Evolutionary conservation across 2,888 invertebrate species (phyloP), one percentile per base, ranked within the genome.

Genomic region (Tholera decimalis): DNA sequence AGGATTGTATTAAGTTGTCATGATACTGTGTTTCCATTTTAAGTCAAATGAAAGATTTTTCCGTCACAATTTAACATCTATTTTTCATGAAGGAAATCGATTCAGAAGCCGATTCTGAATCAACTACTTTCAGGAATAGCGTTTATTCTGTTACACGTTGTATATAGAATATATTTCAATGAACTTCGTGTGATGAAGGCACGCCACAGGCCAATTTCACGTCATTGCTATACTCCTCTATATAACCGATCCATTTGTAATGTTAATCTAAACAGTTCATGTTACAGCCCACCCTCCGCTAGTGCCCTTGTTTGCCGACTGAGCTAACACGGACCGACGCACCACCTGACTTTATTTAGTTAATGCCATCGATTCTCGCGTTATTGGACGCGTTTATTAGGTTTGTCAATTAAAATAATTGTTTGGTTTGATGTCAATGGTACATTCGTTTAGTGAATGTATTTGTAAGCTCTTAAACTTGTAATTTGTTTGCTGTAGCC

Each of bases 301-400:
- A 24, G 30, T 30, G 37, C 13, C 39, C 22, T 6, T 69, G 73
- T 63, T 72, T 63, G 20, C 26, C 15, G 8, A 46, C 37, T 39
- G 15, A 54, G 26, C 35, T 35, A 71, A 68, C 72, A 61, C 28
- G 0, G 33, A 24, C 15, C 0, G 26, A 69, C 41, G 22, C 35
- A 35, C 20, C 35, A 53, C 20, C 22, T 49, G 24, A 37, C 54
- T 39, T 44, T 55, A 39, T 69, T 55, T 50, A 62, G 54, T 63
- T 50, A 72, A 72, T 63, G 50, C 44, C 30, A 44, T 39, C 54
- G 62, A 46, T 22, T 18, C 26, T 11, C 22, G 26, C 53, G 13
- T 15, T 37, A 47, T 41, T 53, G 72, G 22, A 57, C 33, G 11
- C 15, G 26, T 69, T 57, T 24, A 49, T 47, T 49, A 28, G 41